Base-by-base conservation (phyloP, 35 echinoderm and acorn worm genomes). In the Ophiothrix spiculata region DNA sequence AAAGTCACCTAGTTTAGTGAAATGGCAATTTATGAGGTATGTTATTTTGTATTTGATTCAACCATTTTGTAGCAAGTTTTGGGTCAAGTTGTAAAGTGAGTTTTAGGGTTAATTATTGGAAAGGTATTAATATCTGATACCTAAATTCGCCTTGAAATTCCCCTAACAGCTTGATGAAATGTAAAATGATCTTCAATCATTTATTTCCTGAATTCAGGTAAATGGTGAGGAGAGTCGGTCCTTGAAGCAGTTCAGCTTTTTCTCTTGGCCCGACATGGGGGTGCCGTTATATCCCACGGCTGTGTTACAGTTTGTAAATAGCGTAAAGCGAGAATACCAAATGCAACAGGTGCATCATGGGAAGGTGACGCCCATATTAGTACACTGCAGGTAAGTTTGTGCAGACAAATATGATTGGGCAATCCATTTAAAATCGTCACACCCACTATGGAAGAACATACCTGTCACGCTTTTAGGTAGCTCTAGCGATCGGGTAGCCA, bases 341-440 rank as follows among this genome's bases (percentile, higher is more conserved):
- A 76, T 17, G 25, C 36, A 29, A 16, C 31, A 45, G 0, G 32
- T 56, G 2, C 38, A 86, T 19, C 32, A 17, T 36, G 42, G 32
- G 40, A 28, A 34, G 6, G 21, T 45, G 0, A 46, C 56, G 40
- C 93, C 93, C 0, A 31, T 90, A 39, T 63, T 94, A 10, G 54
- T 94, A 0, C 93, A 94, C 34, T 94, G 93, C 80, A 94, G 93
- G 93, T 94, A 77, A n/a, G n/a, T n/a, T n/a, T n/a, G n/a, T n/a
- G n/a, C n/a, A n/a, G n/a, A n/a, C n/a, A n/a, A n/a, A n/a, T n/a
- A n/a, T n/a, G n/a, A n/a, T n/a, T n/a, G n/a, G n/a, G n/a, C n/a
- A n/a, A 21, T 37, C 83, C 80, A 74, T 83, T 32, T 32, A 38
- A 77, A 74, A 40, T 19, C 4, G 39, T 63, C 56, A 63, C 19